phyloP scores from a whole-genome alignment of 2,888 invertebrate genomes.

The Leptothorax acervorum region DNA sequence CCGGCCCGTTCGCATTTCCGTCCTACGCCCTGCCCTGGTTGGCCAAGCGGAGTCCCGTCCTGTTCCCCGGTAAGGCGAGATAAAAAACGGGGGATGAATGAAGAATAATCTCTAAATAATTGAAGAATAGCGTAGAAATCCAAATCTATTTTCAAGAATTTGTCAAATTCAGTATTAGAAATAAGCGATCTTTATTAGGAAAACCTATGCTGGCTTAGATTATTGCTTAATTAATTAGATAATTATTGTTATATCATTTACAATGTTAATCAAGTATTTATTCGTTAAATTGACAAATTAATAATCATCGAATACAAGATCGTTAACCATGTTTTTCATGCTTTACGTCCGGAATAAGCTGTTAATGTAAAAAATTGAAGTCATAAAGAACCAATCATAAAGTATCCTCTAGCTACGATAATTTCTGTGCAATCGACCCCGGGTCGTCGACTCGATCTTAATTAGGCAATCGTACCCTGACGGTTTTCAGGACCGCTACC shows the following conservation, averaged over 20 bases:
- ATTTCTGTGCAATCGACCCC: background rate
- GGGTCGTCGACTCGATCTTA: background rate
- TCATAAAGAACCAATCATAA: background rate
- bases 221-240: background rate
- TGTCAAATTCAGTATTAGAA: background rate
- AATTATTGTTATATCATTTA: background rate
- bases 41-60: slow-evolving; percentile 88
- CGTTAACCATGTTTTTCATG: background rate
- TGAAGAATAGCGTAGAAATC: background rate
- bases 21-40: slow-evolving; percentile 89
- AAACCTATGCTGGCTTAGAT: background rate
- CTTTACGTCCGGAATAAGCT: background rate
- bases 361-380: background rate
- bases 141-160: background rate
- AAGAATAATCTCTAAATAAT: background rate
- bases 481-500: slow-evolving; percentile 83
- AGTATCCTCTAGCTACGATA: background rate
- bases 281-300: background rate
- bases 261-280: background rate
- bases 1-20: slow-evolving; percentile 88
- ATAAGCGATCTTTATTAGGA: background rate
- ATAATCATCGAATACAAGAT: background rate
- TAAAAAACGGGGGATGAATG: background rate
- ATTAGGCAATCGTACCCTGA: background rate
- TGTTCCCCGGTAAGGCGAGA: slow-evolving; percentile 79